A percentile compares a stretch with the other conserved stretches of the same genome.
phyloP scores from a whole-genome alignment of 2,113 vertebrate genomes.

The Zosterops lateralis region DNA sequence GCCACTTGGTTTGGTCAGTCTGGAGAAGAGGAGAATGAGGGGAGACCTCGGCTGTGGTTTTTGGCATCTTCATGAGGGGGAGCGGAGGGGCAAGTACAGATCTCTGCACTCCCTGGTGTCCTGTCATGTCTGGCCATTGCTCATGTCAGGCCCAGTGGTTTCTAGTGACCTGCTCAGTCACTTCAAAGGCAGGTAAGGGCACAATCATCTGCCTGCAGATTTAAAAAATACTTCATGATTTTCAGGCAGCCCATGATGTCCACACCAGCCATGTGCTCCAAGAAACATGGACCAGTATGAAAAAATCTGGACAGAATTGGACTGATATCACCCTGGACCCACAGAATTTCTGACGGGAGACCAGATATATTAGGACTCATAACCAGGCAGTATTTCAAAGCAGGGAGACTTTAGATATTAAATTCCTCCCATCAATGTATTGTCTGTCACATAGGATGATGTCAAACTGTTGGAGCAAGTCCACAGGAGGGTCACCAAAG shows the following conservation, averaged over 20 bases:
- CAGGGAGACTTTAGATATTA: neutral
- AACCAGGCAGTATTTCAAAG: neutral
- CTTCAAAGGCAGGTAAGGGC: neutral
- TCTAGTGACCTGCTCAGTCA: neutral
- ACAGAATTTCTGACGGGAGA: neutral
- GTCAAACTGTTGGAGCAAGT: neutral
- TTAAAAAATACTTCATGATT: neutral
- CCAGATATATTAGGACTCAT: neutral
- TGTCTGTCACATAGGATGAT: neutral
- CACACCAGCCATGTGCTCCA: neutral
- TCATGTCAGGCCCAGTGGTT: neutral
- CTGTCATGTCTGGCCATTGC: neutral
- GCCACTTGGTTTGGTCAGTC: neutral
- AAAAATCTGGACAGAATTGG: neutral
- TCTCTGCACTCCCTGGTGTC: neutral
- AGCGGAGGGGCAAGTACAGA: accelerated
- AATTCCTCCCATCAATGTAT: neutral
- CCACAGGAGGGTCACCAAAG: neutral
- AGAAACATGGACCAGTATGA: neutral
- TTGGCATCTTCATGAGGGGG: neutral
- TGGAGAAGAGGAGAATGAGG: neutral
- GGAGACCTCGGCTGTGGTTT: neutral
- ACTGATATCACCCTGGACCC: neutral
- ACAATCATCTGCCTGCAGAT: neutral
- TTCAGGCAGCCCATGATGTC: neutral